Base-by-base conservation (phyloP, 2,888 invertebrate genomes). In the Synergus japonicus region DNA sequence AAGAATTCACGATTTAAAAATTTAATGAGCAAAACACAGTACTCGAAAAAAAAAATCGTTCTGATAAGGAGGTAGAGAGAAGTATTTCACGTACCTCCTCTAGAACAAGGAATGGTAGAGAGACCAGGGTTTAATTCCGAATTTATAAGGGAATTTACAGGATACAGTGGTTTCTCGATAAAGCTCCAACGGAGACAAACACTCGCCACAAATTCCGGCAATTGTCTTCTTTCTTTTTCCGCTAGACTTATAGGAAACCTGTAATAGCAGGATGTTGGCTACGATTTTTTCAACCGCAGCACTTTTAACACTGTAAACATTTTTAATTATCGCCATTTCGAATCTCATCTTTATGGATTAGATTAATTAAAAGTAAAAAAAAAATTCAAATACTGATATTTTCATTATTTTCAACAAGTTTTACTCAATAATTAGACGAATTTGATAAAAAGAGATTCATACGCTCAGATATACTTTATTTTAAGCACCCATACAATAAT, bases 131-230 rank as follows among this genome's bases (percentile, higher is more conserved):
- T 73, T 73, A 54, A 73, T 73, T 73, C 29, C 29, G 73, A 73
- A 73, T 73, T 73, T 73, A 73, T 73, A 54, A 73, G 73, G 54
- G 73, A 73, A 54, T 73, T 73, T 54, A 73, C 73, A 73, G 73
- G 73, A 73, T 73, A 73, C 73, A 73, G 54, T 73, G 54, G 37
- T 73, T 73, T 73, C 54, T 73, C 54, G 54, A 73, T 73, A 73
- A 73, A 73, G 73, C 73, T 54, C 54, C 54, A 73, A 54, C 73
- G 49, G 69, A 73, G 69, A 73, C 69, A 73, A 73, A 73, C 69
- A 54, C 29, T 29, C n/a, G 15, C n/a, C 69, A 73, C 69, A 54
- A 73, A 49, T 73, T 73, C 73, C 54, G 73, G 73, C 37, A 18
- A 54, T 73, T 73, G 54, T 73, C 54, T 73, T 54, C 37, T 37